Evolutionary conservation across 2,888 invertebrate genomes (phyloP).

Genomic region (Agrochola macilenta): DNA sequence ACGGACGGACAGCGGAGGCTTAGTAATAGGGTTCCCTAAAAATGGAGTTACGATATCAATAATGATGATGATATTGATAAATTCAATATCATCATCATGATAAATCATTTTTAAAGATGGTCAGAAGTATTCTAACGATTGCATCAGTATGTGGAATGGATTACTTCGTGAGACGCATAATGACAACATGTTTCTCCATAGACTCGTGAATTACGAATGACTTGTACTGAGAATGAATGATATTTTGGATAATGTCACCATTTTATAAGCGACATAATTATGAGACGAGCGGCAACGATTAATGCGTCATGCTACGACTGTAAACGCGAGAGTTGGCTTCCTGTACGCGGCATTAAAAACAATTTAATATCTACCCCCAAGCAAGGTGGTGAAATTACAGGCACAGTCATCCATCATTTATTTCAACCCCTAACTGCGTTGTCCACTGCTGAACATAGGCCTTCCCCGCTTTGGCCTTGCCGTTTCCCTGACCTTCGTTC

Average conservation of each 20-base stretch:
- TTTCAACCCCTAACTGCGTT: neutral
- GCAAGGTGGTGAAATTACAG: neutral
- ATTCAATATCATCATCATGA: no score
- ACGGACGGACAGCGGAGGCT: no score
- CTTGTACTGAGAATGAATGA: neutral
- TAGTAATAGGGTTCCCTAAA: no score
- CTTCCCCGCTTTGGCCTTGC: neutral
- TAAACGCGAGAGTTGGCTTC: neutral
- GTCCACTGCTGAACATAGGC: neutral
- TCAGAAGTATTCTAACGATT: no score
- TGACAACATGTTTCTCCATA: neutral
- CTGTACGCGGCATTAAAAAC: neutral
- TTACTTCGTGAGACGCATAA: neutral
- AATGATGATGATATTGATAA: no score
- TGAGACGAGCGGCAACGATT: neutral
- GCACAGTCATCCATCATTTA: neutral
- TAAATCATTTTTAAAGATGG: no score
- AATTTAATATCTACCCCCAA: neutral
- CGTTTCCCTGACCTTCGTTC: neutral
- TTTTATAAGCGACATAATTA: neutral
- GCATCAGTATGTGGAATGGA: neutral
- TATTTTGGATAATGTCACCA: neutral
- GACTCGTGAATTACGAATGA: neutral
- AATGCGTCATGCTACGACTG: neutral
- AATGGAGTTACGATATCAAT: no score